These are phyloP conservation scores for Ciona savignyi DNA, from an alignment of 23 tunicate genomes.

Conservation along the genomic window DNA sequence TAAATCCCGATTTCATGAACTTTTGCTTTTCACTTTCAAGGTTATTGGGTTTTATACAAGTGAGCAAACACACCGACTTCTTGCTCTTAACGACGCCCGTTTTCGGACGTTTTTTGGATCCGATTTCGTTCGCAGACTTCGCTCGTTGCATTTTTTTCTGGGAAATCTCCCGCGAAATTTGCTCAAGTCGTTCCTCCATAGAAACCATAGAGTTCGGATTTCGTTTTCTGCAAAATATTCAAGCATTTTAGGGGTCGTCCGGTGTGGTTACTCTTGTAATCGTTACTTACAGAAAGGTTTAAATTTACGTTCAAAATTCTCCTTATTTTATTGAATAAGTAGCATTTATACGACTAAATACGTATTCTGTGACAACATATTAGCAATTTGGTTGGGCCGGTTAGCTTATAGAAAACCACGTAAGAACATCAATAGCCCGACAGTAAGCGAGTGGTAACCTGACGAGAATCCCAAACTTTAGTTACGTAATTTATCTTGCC, in stretches of 20 bases:
- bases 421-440: too few relatives aligned
- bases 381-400: too few relatives aligned
- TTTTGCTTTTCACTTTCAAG: conserved; percentile 57
- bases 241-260: too few relatives aligned
- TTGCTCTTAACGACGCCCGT: conserved; percentile 3
- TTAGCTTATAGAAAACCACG: too few relatives aligned
- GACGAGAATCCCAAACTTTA: too few relatives aligned
- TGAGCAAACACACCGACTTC: conserved; percentile 23
- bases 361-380: too few relatives aligned
- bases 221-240: neutral
- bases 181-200: conserved; percentile 61
- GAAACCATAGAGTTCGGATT: conserved; percentile 55
- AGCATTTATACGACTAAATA: too few relatives aligned
- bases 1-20: conserved; percentile 50
- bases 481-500: too few relatives aligned
- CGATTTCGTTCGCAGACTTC: conserved; percentile 2
- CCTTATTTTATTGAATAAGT: too few relatives aligned
- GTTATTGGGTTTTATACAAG: conserved; percentile 73
- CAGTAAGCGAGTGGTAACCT: too few relatives aligned
- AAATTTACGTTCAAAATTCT: too few relatives aligned
- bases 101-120: conserved; percentile 11
- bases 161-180: conserved; percentile 15
- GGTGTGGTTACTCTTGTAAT: neutral
- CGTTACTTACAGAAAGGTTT: too few relatives aligned
- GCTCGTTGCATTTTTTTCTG: conserved; percentile 10